These are phyloP conservation scores for Stenurella melanura DNA, from an alignment of 2,888 invertebrate species.

Conservation along the genomic window DNA sequence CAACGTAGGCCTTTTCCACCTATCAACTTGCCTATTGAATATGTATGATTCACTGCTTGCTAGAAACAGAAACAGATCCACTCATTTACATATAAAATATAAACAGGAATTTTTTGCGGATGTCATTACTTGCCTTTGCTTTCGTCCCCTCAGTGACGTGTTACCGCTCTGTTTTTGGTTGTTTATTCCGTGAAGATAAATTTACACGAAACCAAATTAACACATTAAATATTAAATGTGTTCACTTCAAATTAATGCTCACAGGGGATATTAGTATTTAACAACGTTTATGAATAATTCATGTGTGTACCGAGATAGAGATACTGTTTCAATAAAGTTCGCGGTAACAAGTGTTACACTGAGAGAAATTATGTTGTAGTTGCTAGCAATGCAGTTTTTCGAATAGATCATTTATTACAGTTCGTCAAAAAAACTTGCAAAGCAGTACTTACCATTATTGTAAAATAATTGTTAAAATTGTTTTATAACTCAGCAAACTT, in stretches of 20 bases:
- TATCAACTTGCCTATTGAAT: constrained; percentile 57
- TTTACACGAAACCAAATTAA: constrained; percentile 22
- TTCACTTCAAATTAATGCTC: constrained; percentile 27
- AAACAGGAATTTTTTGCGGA: constrained; percentile 47
- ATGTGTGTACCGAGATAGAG: constrained; percentile 17
- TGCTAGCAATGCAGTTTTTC: no score
- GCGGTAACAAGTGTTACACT: no score
- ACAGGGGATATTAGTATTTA: constrained; percentile 26
- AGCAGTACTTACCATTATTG: no score
- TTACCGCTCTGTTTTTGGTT: constrained; percentile 5
- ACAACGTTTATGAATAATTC: constrained; percentile 25
- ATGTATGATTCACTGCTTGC: constrained; percentile 51
- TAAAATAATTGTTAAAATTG: no score
- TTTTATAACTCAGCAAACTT: no score
- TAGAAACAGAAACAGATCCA: constrained; percentile 55
- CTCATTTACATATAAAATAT: constrained; percentile 55
- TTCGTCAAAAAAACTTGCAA: no score
- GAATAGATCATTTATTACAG: no score
- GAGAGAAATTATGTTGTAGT: no score
- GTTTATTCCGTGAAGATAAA: constrained; percentile 17
- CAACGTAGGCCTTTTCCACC: constrained; percentile 55
- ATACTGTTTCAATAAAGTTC: constrained; percentile 9
- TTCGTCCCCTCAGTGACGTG: constrained; percentile 5
- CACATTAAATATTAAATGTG: constrained; percentile 30
- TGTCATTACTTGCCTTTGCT: constrained; percentile 2